phyloP scores from a whole-genome alignment of 2,888 invertebrate genomes.

The Troides helena region DNA sequence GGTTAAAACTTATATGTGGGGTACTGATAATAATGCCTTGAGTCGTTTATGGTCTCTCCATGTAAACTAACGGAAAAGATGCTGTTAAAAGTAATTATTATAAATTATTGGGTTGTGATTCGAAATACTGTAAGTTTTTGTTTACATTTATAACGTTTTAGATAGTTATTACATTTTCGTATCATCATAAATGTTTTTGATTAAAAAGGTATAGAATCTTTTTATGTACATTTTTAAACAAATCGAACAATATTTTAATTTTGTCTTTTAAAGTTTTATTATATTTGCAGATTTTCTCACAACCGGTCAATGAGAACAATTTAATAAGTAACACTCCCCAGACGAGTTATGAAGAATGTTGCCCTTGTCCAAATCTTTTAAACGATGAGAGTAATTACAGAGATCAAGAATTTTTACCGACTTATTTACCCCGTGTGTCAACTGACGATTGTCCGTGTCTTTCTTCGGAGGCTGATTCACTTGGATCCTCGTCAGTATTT shows the following conservation, averaged over 20 bases:
- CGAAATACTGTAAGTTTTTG: slow-evolving; percentile 42
- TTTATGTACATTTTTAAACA: too few relatives aligned
- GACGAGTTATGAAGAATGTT: slow-evolving; percentile 51
- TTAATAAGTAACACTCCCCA: slow-evolving; percentile 39
- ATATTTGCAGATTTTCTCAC: slow-evolving; percentile 47
- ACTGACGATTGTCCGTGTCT: slow-evolving; percentile 32
- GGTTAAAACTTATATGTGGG: slow-evolving; percentile 22
- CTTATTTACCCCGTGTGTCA: slow-evolving; percentile 10
- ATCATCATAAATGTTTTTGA: too few relatives aligned
- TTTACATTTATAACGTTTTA: neutral
- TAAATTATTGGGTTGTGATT: slow-evolving; percentile 37
- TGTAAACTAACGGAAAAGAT: slow-evolving; percentile 30
- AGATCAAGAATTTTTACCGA: slow-evolving; percentile 5
- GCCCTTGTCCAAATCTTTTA: slow-evolving; percentile 51
- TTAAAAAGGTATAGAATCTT: too few relatives aligned
- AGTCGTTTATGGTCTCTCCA: slow-evolving; percentile 14
- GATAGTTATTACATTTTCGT: neutral
- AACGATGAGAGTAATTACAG: slow-evolving; percentile 14
- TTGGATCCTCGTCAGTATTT: slow-evolving; percentile 56
- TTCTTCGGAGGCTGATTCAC: slow-evolving; percentile 45
- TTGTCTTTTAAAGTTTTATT: slow-evolving; percentile 1
- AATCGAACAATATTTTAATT: too few relatives aligned
- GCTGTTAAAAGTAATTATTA: slow-evolving; percentile 40
- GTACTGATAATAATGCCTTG: neutral
- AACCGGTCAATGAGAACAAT: slow-evolving; percentile 42